These are phyloP conservation scores for Cossypha caffra DNA, from an alignment of 2,797 vertebrate genomes.

Conservation along the genomic window DNA sequence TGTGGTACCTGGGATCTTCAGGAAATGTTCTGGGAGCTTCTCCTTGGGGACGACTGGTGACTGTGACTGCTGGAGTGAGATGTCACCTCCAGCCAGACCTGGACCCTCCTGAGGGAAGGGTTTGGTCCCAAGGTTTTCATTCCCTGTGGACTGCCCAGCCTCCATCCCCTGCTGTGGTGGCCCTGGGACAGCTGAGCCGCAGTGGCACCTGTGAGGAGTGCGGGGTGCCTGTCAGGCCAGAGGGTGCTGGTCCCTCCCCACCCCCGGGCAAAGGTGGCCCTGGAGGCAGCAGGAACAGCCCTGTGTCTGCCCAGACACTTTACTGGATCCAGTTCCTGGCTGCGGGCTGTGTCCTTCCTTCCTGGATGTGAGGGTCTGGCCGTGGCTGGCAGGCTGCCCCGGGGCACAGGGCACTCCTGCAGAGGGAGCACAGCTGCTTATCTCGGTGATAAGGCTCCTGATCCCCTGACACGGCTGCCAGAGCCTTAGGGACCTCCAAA, in stretches of 20 bases:
- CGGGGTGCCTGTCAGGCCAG: not conserved
- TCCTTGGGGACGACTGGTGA: not conserved
- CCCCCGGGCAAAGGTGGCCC: not conserved
- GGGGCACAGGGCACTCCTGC: not conserved
- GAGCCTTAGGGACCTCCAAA: not conserved
- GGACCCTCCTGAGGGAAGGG: not conserved
- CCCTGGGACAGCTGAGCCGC: accelerated
- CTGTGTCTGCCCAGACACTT: not conserved
- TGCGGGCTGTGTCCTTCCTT: not conserved
- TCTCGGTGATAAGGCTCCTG: not conserved
- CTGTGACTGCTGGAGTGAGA: accelerated
- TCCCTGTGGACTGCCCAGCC: not conserved
- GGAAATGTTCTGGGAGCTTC: not conserved
- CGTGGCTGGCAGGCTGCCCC: not conserved
- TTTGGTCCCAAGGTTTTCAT: not conserved
- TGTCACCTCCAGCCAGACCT: accelerated
- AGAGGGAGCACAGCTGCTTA: no score
- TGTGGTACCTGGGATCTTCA: not conserved
- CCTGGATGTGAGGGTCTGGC: accelerated
- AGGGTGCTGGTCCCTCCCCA: not conserved
- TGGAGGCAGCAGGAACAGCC: not conserved
- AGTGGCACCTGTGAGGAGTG: not conserved
- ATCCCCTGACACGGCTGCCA: not conserved
- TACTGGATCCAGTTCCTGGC: not conserved
- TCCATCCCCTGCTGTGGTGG: not conserved